These are phyloP conservation scores for Conchocele bisecta DNA, from an alignment of 2,888 invertebrate genomes.

Conservation along the genomic window DNA sequence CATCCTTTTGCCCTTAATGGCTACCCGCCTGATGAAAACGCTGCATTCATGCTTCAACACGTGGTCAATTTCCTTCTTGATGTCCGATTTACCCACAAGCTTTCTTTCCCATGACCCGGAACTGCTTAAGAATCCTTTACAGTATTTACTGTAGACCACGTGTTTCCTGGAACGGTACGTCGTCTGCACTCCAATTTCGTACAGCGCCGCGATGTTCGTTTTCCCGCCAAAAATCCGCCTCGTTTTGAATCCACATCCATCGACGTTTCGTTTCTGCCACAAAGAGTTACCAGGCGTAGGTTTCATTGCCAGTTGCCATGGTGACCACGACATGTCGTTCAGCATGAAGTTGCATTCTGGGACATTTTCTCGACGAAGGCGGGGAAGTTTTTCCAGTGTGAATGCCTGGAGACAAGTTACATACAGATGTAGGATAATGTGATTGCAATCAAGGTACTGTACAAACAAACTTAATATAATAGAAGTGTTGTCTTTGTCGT, in stretches of 20 bases:
- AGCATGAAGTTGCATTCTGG: constrained; percentile 58
- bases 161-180: constrained; percentile 41
- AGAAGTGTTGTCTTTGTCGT: too few relatives aligned
- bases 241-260: constrained; percentile 49
- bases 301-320: constrained; percentile 57
- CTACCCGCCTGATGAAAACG: constrained; percentile 50
- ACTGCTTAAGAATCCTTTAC: constrained; percentile 37
- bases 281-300: constrained; percentile 11
- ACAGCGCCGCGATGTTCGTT: constrained; percentile 57
- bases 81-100: constrained; percentile 45
- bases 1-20: constrained; percentile 32
- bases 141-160: constrained; percentile 58
- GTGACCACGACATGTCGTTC: constrained; percentile 59
- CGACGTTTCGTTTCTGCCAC: constrained; percentile 42
- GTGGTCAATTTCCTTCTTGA: constrained; percentile 53
- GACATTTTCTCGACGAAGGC: constrained; percentile 56
- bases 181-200: constrained; percentile 62
- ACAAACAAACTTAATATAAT: too few relatives aligned
- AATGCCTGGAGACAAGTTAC: constrained; percentile 19
- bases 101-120: constrained; percentile 57
- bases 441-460: too few relatives aligned
- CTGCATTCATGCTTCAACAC: constrained; percentile 52
- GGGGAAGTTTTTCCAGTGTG: constrained; percentile 30
- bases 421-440: too few relatives aligned
- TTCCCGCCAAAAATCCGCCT: constrained; percentile 52